Conservation (phyloP, 2,113 vertebrate genomes). For the Rhegmatorhina hoffmannsi region DNA sequence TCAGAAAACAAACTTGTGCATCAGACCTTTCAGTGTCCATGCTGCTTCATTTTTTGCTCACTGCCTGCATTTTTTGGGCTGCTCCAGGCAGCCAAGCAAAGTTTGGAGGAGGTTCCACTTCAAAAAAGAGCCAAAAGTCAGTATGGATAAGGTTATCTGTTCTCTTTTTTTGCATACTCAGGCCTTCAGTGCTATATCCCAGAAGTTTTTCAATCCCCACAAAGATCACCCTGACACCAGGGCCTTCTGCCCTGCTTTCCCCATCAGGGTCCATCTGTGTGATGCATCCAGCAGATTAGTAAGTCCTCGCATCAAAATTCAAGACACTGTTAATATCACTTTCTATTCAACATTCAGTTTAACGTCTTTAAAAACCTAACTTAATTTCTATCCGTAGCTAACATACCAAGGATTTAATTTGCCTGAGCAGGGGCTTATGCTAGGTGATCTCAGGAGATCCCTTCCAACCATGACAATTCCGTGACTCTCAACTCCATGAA, state of each 20-base stretch:
- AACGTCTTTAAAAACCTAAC: neutral
- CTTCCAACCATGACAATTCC: neutral
- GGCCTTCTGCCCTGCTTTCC: neutral
- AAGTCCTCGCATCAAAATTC: neutral
- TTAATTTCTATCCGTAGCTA: neutral
- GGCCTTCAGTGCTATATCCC: neutral
- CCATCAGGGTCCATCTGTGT: fast-evolving
- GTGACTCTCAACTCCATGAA: neutral
- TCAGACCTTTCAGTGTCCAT: fast-evolving
- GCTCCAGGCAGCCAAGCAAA: neutral
- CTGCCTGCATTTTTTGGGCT: neutral
- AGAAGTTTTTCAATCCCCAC: neutral
- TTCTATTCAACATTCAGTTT: neutral
- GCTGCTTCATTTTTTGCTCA: fast-evolving
- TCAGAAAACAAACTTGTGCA: neutral
- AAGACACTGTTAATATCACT: neutral
- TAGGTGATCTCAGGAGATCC: neutral
- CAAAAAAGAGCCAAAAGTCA: neutral
- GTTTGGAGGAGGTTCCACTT: neutral
- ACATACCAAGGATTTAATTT: neutral
- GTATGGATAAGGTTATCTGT: neutral
- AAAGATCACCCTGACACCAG: neutral
- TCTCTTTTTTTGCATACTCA: neutral
- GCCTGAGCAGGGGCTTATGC: neutral
- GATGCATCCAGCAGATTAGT: neutral